phyloP scores from a whole-genome alignment of 35 echinoderm and acorn worm species.

The Anneissia japonica region DNA sequence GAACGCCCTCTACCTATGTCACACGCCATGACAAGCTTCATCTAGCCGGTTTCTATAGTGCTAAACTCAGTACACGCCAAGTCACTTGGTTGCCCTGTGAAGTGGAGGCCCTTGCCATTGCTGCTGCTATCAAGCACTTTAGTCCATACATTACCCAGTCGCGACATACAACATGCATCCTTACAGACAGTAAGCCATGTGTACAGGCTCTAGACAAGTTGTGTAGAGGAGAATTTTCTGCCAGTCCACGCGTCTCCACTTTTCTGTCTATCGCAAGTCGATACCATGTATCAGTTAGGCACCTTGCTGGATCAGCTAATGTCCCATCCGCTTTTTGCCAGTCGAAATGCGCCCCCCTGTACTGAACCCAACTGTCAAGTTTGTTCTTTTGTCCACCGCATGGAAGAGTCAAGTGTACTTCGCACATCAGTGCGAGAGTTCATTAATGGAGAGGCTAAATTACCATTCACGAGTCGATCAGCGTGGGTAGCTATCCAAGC shows the following conservation, averaged over 20 bases:
- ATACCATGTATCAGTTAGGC: constrained; percentile 39
- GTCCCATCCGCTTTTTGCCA: constrained; percentile 65
- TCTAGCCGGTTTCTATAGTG: constrained; percentile 28
- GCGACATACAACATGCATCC: constrained; percentile 21
- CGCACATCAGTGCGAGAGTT: constrained; percentile 34
- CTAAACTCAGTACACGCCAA: constrained; percentile 33
- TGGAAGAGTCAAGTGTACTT: constrained; percentile 12
- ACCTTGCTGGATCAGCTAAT: constrained; percentile 57
- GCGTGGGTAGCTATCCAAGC: constrained; percentile 25
- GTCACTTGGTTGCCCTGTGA: constrained; percentile 36
- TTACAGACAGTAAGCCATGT: constrained; percentile 58
- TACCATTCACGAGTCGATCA: constrained; percentile 37
- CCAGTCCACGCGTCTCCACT: constrained; percentile 43
- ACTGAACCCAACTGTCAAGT: constrained; percentile 35
- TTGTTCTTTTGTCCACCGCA: constrained; percentile 21
- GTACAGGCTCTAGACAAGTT: constrained; percentile 47
- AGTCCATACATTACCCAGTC: constrained; percentile 50
- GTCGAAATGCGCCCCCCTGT: constrained; percentile 48
- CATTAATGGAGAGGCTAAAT: constrained; percentile 25
- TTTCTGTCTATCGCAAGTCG: constrained; percentile 63
- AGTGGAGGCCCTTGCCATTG: constrained; percentile 35
- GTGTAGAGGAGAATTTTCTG: constrained; percentile 51
- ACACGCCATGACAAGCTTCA: constrained; percentile 17
- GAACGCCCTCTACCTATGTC: constrained; percentile 10
- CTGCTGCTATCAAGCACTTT: constrained; percentile 41